Conservation (phyloP, 2,888 invertebrate genomes). For the Melanotus villosus region DNA sequence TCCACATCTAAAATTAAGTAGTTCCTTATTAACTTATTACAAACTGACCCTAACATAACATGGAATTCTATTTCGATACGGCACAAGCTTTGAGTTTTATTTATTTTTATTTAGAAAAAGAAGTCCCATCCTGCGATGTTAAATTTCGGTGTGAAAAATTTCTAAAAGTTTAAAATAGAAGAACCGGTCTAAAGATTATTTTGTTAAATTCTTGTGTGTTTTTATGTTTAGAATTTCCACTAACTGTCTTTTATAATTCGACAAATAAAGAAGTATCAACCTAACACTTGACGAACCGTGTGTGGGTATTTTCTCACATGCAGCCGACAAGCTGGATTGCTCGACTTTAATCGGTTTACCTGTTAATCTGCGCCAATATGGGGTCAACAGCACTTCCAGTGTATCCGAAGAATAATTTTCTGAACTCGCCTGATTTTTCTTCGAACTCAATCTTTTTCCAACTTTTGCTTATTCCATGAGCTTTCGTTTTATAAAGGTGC, state of each 20-base stretch:
- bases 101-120: no score
- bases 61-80: no score
- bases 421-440: conserved; percentile 1
- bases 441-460: neutral
- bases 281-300: conserved; percentile 46
- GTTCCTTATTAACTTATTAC: no score
- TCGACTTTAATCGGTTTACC: conserved; percentile 67
- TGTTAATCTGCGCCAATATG: conserved; percentile 65
- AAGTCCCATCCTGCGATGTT: no score
- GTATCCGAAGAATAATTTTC: conserved; percentile 16
- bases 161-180: no score
- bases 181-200: no score
- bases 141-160: no score
- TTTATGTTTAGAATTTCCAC: no score
- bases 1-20: no score
- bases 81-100: no score
- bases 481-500: neutral
- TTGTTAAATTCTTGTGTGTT: no score
- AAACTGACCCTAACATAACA: no score
- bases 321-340: conserved; percentile 57
- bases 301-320: conserved; percentile 57
- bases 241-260: neutral
- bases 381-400: conserved; percentile 64
- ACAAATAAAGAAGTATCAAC: neutral
- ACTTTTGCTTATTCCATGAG: neutral